Percentiles rank a stretch among this genome's conserved stretches.
Evolutionary conservation across 2,113 vertebrate genomes (phyloP).

Genomic region (Willisornis vidua): DNA sequence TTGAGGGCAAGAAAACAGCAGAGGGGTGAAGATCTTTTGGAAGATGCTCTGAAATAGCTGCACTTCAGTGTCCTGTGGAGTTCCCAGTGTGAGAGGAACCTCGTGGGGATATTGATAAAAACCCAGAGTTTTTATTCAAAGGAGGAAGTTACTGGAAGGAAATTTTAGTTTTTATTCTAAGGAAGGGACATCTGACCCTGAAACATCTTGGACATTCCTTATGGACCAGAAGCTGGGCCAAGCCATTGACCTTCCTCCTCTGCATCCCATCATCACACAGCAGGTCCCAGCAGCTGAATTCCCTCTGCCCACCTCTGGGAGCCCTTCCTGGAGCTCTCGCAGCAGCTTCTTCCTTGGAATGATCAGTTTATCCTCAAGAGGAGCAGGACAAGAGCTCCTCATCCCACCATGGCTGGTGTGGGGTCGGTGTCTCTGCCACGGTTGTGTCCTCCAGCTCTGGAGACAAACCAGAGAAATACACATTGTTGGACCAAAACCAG

Average conservation of each 20-base stretch:
- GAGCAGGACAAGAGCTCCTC: background rate
- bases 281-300: background rate
- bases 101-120: background rate
- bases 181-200: background rate
- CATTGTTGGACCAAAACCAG: background rate
- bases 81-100: background rate
- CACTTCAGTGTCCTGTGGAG: background rate
- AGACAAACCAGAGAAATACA: background rate
- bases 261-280: background rate
- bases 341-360: background rate
- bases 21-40: background rate
- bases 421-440: background rate
- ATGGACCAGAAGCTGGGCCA: background rate
- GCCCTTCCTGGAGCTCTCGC: background rate
- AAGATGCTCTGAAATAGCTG: background rate
- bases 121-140: background rate
- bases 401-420: background rate
- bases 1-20: background rate
- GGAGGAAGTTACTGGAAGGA: background rate
- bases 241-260: background rate
- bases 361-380: background rate
- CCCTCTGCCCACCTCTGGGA: background rate
- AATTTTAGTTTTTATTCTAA: background rate
- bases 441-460: background rate
- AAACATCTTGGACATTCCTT: background rate